Base-by-base conservation (phyloP, 2,113 vertebrate genomes). In the Cynopterus brachyotis region DNA sequence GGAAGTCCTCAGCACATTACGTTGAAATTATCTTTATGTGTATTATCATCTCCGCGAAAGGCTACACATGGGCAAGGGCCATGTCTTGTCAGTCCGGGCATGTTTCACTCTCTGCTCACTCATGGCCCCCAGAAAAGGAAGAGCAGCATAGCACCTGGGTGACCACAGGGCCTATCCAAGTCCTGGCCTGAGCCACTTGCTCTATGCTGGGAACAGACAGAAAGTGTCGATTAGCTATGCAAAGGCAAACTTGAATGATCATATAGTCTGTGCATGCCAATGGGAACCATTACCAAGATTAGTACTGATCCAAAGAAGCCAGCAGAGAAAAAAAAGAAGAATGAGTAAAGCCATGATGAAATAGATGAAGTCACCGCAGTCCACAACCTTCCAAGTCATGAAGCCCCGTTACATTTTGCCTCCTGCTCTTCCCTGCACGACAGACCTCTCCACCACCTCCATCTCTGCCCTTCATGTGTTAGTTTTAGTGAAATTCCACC, bases 241-340 rank as follows among this genome's bases (percentile, higher is more conserved):
- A 55, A 93, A 95, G 69, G 32, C 66, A 85, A 62, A 26, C 62
- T 64, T 91, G 28, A 96, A 93, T 91, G 47, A 80, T 86, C 72
- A 37, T 4, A 53, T 5, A 89, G 60, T 42, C 70, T 96, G 53
- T 50, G 4, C 17, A 89, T 53, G 55, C 60, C 32, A 62, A 28
- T 81, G 4, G 57, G 84, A 93, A 92, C 45, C 4, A 69, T 40
- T 53, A 76, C 8, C 72, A 86, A 92, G 53, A 13, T 73, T 87
- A 96, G 26, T 40, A 66, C 6, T 32, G 17, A 91, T 45, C 60
- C 85, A 91, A 80, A 37, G 30, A 90, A 96, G 81, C 72, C n/a
- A 80, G 37, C 4, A 15, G 28, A 15, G 60, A 11, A 50, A 55
- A 47, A 47, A 66, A 57, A 9, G 13, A 16, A 64, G 17, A 93